Evolutionary conservation across 2,888 invertebrate genomes (phyloP), one percentile per base, ranked within the genome.

Genomic region (Clanis bilineata): DNA sequence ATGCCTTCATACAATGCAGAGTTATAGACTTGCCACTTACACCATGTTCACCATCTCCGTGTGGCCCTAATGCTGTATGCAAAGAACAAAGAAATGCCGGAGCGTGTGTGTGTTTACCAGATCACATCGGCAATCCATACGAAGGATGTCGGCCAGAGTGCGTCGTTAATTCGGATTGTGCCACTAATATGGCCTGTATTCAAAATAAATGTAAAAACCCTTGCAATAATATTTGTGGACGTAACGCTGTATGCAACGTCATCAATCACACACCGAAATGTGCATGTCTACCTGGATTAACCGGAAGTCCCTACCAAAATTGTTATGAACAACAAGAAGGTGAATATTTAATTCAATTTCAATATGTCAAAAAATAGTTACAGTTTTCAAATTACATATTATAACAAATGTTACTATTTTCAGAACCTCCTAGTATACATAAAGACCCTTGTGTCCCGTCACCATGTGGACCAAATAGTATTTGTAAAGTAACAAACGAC

Each of bases 101-200:
- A 38, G 92, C 92, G 43, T 96, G 96, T 73, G 93, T 94, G 56
- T 96, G 96, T 76, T 77, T 94, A 45, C 90, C 94, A 4, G 95
- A 95, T 75, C 93, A 95, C 77, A 93, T 95, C 63, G 97, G 97
- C 60, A 95, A 96, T 82, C 96, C 96, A 43, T 96, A 96, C 70
- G 95, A 95, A 83, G 95, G 95, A 32, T 96, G 96, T 79, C 93
- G 95, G 56, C 96, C 96, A 6, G 96, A 96, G 84, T 96, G 96
- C 79, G 88, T 94, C 0, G 86, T 95, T 4, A 96, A 95, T 82
- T 94, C 95, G 1, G 96, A 96, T 73, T 96, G 96, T 79, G 83
- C 94, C 2, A 93, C 94, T 1, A 95, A 95, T 73, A 93, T 93
- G 70, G 96, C 96, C 2, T 96, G 96, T 69, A 93, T 95, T 51